Base-by-base conservation (phyloP, 2,113 vertebrate species). In the Orientallactaga bullata region DNA sequence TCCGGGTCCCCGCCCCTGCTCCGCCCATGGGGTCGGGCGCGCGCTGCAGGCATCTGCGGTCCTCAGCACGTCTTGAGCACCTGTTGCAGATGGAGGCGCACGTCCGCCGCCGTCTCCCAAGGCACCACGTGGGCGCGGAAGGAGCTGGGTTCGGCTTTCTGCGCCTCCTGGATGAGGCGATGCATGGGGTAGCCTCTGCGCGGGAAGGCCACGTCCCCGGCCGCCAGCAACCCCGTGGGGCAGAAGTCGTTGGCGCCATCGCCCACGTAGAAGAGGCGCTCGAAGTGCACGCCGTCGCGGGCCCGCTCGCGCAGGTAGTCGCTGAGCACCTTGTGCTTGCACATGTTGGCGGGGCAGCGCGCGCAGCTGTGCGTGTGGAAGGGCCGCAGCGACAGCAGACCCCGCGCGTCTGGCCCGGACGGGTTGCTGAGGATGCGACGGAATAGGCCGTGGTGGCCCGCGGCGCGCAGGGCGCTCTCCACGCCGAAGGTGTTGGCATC, bases 241-340 rank as follows among this genome's bases (percentile, higher is more conserved):
- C 99, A 99, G 98, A 99, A 99, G 96, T 99, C 99, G 68, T 99
- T 99, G 97, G 99, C 99, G 1, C 99, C 99, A 0, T 99, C 99
- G 0, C 99, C 99, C 0, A 99, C 98, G 72, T 99, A 99, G 97
- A 99, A 98, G 5, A 99, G 94, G 74, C 98, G 98, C 97, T 99
- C 99, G 81, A 99, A 99, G 3, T 98, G 98, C 30, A 97, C 98
- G 18, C 98, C 98, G 94, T 99, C 99, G 81, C 97, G 98, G 30
- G 98, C 98, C 90, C 99, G 96, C 96, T 99, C 98, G 0, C 98
- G 96, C 96, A 99, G 98, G 93, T 99, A 99, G 23, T 99, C 99
- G 0, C 97, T 94, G 0, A 99, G 98, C 68, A 99, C 96, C 95
- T 98, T 99, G 85, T 99, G 98, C 96, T 99, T 99, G 98, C 99